Percentiles rank a stretch among this genome's conserved stretches.
These are phyloP conservation scores for Diarsia rubi DNA, from an alignment of 2,888 invertebrate genomes.

Conservation along the genomic window DNA sequence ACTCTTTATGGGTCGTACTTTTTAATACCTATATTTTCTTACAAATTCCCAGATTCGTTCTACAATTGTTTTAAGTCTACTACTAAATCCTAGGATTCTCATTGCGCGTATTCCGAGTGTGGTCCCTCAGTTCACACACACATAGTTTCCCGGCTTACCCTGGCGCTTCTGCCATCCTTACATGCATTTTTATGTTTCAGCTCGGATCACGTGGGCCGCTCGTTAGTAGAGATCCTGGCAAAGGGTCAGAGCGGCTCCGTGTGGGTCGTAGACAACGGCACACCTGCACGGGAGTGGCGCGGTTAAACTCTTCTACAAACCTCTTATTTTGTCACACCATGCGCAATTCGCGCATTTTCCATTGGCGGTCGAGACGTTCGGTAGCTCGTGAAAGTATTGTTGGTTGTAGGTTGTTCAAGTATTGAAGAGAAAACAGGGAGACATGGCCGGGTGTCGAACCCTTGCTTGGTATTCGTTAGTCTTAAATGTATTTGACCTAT, in stretches of 20 bases:
- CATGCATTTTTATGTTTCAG: conserved; percentile 81
- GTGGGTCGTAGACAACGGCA: conserved; percentile 93
- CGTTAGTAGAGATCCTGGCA: conserved; percentile 92
- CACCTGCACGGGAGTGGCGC: conserved; percentile 92
- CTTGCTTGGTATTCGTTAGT: conserved; percentile 41
- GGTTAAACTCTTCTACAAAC: conserved; percentile 72
- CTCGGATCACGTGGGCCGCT: conserved; percentile 93
- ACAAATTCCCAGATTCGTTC: too few species aligned
- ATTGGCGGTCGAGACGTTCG: conserved; percentile 44
- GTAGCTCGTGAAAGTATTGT: conserved; percentile 40
- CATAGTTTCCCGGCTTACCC: too few species aligned
- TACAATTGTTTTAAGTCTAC: too few species aligned
- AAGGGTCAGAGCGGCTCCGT: conserved; percentile 93
- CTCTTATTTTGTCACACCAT: conserved; percentile 28
- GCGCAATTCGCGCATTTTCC: conserved; percentile 47
- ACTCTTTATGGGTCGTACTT: too few species aligned
- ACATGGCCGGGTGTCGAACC: conserved; percentile 2
- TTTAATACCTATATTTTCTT: too few species aligned
- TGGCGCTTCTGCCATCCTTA: not conserved
- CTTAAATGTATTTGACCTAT: conserved; percentile 43
- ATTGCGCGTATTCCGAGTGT: too few species aligned
- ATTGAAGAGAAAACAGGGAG: conserved; percentile 22
- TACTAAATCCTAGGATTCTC: too few species aligned
- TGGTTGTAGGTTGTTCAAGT: conserved; percentile 46
- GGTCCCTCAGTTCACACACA: too few species aligned